Evolutionary conservation across 35 echinoderm and acorn worm genomes (phyloP), one percentile per base, ranked within the genome.

Genomic region (Hemicentrotus pulcherrimus): DNA sequence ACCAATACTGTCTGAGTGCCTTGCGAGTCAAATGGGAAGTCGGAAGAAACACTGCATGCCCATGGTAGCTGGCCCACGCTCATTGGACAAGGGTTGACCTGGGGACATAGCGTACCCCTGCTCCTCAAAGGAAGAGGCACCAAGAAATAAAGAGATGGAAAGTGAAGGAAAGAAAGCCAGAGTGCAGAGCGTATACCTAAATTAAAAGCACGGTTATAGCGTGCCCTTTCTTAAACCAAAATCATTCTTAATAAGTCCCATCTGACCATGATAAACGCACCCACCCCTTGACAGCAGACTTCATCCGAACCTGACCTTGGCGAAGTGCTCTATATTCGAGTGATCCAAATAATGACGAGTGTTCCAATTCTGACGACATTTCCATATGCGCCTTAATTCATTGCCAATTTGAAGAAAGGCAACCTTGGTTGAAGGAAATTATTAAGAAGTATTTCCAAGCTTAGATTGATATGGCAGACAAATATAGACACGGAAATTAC

Each of bases 281-380:
- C 65, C 65, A n/a, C 19, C 65, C 65, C 65, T 78, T 18, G 52
- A 59, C 11, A 22, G 65, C 19, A 22, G 65, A 78, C 19, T 18
- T n/a, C 19, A 78, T 28, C 65, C n/a, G 24, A 78, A 5, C 65
- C 19, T 78, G 65, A 78, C 65, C 65, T 78, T 78, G 19, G 65
- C 4, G 65, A n/a, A 28, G 65, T 78, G 65, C 65, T 78, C 65
- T 78, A 78, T 78, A 28, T 78, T 78, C 24, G 65, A 78, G 65
- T 78, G 65, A 78, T 78, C n/a, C 65, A 78, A 78, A 78, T 78
- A 78, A 78, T 78, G 65, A 78, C 65, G 65, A 78, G 65, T 78
- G 65, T 78, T 78, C 65, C 65, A 78, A 15, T 78, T 78, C 28
- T 78, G 65, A 78, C 65, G 65, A 78, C 65, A 78, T 78, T 28